Evolutionary conservation across 2,113 vertebrate species (phyloP).

Genomic region (Brevimyrus niger): DNA sequence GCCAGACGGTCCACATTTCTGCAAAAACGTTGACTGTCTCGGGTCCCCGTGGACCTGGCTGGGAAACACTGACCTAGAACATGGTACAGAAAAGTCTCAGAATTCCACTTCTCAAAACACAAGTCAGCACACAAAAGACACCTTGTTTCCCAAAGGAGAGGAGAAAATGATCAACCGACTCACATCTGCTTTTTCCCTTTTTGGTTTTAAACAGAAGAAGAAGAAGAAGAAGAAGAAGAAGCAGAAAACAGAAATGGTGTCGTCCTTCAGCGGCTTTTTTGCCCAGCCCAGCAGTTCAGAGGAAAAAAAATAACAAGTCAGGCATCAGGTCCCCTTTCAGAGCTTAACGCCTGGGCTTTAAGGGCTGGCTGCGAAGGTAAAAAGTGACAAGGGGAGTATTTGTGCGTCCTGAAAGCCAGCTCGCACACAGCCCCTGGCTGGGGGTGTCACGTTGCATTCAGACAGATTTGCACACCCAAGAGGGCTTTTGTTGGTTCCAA

Average conservation of each 20-base stretch:
- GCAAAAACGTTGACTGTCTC: neutral
- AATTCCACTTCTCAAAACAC: neutral
- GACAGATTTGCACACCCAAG: conserved; percentile 3
- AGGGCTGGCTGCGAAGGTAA: neutral
- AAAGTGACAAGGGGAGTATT: neutral
- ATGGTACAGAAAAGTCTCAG: neutral
- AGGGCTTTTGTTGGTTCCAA: neutral
- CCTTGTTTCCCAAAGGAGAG: neutral
- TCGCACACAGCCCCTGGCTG: neutral
- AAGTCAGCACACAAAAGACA: conserved; percentile 5
- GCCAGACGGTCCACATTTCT: neutral
- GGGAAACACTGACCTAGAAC: neutral
- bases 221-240: neutral
- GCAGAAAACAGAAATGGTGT: neutral
- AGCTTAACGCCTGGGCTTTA: neutral
- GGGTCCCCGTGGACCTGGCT: neutral
- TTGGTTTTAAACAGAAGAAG: neutral
- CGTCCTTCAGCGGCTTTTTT: neutral
- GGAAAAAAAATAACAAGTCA: neutral
- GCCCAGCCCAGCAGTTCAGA: neutral
- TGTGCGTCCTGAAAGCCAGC: neutral
- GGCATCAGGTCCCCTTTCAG: neutral
- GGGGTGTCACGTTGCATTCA: neutral
- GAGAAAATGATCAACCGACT: neutral
- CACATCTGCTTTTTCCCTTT: neutral